Percentiles rank a stretch among this genome's conserved stretches.
These are phyloP conservation scores for Zoanthus sociatus DNA, from an alignment of 92 coral and sea anemone species.

Conservation along the genomic window DNA sequence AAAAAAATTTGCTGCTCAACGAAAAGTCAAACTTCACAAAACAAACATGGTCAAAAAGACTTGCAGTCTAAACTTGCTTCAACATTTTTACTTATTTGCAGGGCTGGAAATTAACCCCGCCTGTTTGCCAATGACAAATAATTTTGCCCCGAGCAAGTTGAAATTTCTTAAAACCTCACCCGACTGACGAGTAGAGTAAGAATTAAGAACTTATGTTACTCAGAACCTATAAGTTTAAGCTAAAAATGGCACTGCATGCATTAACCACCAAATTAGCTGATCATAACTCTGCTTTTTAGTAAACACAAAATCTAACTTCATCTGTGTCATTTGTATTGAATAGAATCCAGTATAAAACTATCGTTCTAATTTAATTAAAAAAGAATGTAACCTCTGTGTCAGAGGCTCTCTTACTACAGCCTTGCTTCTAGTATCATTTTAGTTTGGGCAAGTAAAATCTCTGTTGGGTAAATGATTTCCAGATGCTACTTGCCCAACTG, in stretches of 20 bases:
- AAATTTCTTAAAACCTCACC: background rate
- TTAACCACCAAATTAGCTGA: background rate
- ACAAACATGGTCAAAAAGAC: slow-evolving; percentile 1
- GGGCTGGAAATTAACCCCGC: background rate
- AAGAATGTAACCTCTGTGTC: background rate
- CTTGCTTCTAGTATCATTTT: background rate
- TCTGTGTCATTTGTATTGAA: background rate
- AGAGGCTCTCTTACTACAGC: background rate
- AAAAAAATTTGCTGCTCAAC: background rate
- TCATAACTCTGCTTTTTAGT: background rate
- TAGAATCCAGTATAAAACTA: background rate
- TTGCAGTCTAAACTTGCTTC: background rate
- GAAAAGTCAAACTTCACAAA: background rate
- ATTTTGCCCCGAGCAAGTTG: background rate
- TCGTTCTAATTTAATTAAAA: background rate
- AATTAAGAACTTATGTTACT: too few species aligned
- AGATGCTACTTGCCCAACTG: background rate
- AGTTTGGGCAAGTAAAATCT: background rate
- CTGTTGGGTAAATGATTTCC: background rate
- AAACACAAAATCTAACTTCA: background rate
- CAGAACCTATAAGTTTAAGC: background rate
- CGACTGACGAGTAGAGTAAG: background rate
- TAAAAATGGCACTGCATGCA: too few species aligned
- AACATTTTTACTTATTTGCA: background rate
- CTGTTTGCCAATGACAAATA: background rate